Evolutionary conservation across 1,140 invertebrate genomes (phyloP).

Genomic region (Lasioglossum baleicum): DNA sequence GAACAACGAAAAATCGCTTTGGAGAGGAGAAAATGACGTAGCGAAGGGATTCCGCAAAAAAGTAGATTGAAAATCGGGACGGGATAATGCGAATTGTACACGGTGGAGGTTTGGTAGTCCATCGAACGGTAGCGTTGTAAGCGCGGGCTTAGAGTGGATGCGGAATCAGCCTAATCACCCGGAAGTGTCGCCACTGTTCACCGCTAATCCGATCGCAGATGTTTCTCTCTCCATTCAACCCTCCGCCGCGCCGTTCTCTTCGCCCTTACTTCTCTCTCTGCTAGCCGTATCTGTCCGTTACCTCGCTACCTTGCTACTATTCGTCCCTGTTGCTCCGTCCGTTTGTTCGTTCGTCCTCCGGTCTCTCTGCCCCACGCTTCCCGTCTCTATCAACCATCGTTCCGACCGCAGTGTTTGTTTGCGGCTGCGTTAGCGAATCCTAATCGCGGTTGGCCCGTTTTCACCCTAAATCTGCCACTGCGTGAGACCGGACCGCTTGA

Average conservation of each 20-base stretch:
- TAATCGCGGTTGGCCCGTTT: slow-evolving; percentile 61
- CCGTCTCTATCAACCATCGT: slow-evolving; percentile 35
- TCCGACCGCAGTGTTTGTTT: slow-evolving; percentile 69
- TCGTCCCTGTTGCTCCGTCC: not conserved
- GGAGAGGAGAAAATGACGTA: not conserved
- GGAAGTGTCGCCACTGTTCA: slow-evolving; percentile 74
- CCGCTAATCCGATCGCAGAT: slow-evolving; percentile 74
- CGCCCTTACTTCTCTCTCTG: not conserved
- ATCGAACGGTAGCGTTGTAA: slow-evolving; percentile 60
- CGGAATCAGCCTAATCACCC: slow-evolving; percentile 73
- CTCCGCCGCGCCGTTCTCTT: slow-evolving; percentile 37
- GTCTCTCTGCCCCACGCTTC: not conserved
- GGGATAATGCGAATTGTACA: slow-evolving; percentile 23
- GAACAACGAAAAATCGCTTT: too few relatives aligned
- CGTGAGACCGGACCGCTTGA: slow-evolving; percentile 50
- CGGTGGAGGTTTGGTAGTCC: slow-evolving; percentile 31
- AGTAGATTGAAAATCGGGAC: not conserved
- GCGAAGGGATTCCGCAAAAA: slow-evolving; percentile 12
- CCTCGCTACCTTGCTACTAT: not conserved
- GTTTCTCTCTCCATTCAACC: slow-evolving; percentile 55
- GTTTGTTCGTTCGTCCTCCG: not conserved
- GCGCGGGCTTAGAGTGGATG: slow-evolving; percentile 67
- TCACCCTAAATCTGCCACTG: slow-evolving; percentile 53
- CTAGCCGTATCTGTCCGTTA: not conserved
- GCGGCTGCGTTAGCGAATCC: slow-evolving; percentile 64